Evolutionary conservation across 1,140 invertebrate genomes (phyloP).

Genomic region (Pseudomyrmex gracilis): DNA sequence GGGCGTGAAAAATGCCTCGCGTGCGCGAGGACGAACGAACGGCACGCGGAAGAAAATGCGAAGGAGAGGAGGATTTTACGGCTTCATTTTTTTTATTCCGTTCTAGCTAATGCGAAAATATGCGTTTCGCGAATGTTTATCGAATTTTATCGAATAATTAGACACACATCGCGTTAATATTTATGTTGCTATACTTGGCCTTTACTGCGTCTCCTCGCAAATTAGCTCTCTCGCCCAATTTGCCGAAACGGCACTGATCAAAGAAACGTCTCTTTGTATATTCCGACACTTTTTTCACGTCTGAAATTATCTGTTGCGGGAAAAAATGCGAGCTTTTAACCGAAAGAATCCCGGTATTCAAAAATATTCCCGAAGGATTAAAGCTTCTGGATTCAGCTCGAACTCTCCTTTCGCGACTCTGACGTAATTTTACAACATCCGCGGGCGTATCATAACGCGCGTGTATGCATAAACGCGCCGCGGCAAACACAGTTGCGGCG

Average conservation of each 20-base stretch:
- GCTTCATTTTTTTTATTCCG: conserved; percentile 34
- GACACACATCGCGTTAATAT: neutral
- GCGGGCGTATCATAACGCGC: neutral
- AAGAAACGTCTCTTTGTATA: neutral
- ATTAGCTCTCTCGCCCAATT: neutral
- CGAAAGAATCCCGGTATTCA: conserved; percentile 4
- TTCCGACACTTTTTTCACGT: neutral
- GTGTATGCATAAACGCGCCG: neutral
- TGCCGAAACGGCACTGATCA: neutral
- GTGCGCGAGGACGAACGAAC: conserved; percentile 37
- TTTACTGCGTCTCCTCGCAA: neutral
- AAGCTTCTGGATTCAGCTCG: conserved; percentile 7
- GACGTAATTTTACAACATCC: conserved; percentile 20
- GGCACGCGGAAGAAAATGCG: conserved; percentile 3
- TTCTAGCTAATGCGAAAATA: neutral
- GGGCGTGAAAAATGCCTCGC: conserved; percentile 48
- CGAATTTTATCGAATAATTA: too few relatives aligned
- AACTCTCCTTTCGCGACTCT: neutral
- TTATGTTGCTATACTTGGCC: too few relatives aligned
- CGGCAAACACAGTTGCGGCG: conserved; percentile 3
- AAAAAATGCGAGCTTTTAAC: neutral
- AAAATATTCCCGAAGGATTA: neutral
- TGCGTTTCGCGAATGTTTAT: neutral
- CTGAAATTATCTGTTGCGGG: too few relatives aligned
- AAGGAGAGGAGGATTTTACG: neutral